Evolutionary conservation across 2,113 vertebrate genomes (phyloP), one percentile per base, ranked within the genome.

Genomic region (Prunella fulvescens): DNA sequence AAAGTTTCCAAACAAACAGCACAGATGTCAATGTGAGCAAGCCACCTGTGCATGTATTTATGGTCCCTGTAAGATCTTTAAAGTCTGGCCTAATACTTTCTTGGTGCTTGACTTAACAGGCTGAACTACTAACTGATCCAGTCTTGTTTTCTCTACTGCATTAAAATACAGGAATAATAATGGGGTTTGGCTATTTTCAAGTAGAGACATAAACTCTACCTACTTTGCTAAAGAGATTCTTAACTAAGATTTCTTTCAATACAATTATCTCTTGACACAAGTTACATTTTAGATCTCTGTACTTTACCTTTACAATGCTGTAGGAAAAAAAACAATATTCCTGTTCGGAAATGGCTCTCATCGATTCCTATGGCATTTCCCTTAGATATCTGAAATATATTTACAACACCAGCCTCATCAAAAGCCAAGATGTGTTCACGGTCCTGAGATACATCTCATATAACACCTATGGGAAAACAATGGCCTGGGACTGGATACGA

Each of bases 401-500:
- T 57, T 98, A 98, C 73, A 44, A 99, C 79, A 97, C 98, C 61
- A 98, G 8, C 39, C 37, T 99, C 62, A 98, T 99, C 90, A 98
- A 98, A 96, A 98, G 95, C 88, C 99, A 99, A 97, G 99, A 99
- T 78, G 97, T 99, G 70, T 99, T 99, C 94, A 99, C 98, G 12
- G 97, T 99, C 84, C 97, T 99, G 77, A 98, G 96, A 44, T 99
- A 99, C 5, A 98, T 99, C 83, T 99, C 99, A 2, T 97, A 97
- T 48, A 99, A 99, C 90, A 98, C 92, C 92, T 95, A 98, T 25
- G 99, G 99, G 51, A 98, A 99, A 96, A 98, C 54, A n/a, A 99
- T 99, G 99, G 98, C 98, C 85, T 99, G 99, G 99, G 98, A 99
- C 66, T 99, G 99, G 99, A 97, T 98, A 73, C 98, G 98, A 5